Evolutionary conservation across 2,888 invertebrate species (phyloP), one percentile per base, ranked within the genome.

Genomic region (Drosophila prolongata): DNA sequence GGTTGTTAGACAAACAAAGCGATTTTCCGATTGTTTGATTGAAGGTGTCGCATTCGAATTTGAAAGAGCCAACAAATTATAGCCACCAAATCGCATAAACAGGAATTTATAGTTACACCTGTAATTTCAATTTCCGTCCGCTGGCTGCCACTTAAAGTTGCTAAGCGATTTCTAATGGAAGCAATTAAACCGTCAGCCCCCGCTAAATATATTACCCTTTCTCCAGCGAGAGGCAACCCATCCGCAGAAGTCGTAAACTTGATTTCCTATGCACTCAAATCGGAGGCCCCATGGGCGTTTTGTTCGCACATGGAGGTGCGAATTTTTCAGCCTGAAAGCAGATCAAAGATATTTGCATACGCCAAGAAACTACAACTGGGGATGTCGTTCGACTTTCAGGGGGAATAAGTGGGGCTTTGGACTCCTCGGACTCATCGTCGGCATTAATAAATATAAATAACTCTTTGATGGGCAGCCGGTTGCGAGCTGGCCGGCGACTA

Each of bases 311-410:
- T 59, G 70, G 55, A 87, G 83, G 83, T 87, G 83, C 84, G 85
- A 84, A 87, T 81, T 81, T 73, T 74, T 77, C 60, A 59, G 69
- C 75, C 50, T 55, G 80, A 74, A 69, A 73, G 78, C 78, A 84
- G 87, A 81, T 87, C 87, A 81, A 84, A 76, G 81, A 84, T 79
- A 84, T 84, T 84, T 87, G 87, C 87, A 83, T 86, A 69, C 47
- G 35, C 53, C 47, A 34, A 35, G 50, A 11, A 68, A 62, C 42
- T 37, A 47, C 38, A 40, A 49, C 34, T 30, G 40, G 47, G 42
- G 38, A 27, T 13, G 43, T 11, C 40, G 55, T 14, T 24, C 43
- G 43, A 24, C 34, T 13, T 38, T 42, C 54, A 14, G 34, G 49
- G 42, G 44, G 27, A 6, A 30, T 13, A 35, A 27, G 24, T n/a